Evolutionary conservation across 2,888 invertebrate species (phyloP), one percentile per base, ranked within the genome.

Genomic region (Bursaphelenchus okinawaensis): DNA sequence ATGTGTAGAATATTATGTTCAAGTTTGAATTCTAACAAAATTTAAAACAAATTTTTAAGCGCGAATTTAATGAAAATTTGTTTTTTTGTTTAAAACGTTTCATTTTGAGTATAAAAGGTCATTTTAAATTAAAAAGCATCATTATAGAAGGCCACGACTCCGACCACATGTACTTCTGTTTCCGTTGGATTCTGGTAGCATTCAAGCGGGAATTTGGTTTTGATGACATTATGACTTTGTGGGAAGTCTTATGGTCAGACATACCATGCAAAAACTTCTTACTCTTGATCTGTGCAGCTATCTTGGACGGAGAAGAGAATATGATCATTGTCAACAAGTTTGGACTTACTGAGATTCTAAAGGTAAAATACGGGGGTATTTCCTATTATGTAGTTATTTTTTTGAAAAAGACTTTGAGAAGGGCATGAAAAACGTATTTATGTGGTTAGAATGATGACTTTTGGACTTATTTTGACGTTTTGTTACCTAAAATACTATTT

Each of bases 131-230:
- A 7, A 9, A 52, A 52, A 52, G 26, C n/a, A n/a, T 28, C 6
- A 56, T 66, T 76, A n/a, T 69, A 84, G 89, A 90, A 63, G 88
- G 87, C 68, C 90, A 92, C 82, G 92, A 93, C 75, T 90, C 90
- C 1, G 92, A 91, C 6, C 95, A 96, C 83, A 92, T 98, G 91
- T 96, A 93, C 85, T 98, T 98, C 85, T 94, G 94, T 84, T 98
- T 98, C 86, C 90, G 96, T 9, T 98, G 96, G 95, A 87, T 96
- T 27, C 87, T 98, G 12, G 93, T 95, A 8, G 88, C 92, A 85
- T 96, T 94, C 84, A 98, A 96, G 84, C 85, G 96, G 71, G 96
- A 98, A 85, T 91, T 96, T 83, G 88, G 88, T 23, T 89, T 91
- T 68, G 68, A 76, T 16, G 66, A 94, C 82, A 90, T 92, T 51